Conservation (phyloP, 1,140 invertebrate species). For the Drosophila ananassae region DNA sequence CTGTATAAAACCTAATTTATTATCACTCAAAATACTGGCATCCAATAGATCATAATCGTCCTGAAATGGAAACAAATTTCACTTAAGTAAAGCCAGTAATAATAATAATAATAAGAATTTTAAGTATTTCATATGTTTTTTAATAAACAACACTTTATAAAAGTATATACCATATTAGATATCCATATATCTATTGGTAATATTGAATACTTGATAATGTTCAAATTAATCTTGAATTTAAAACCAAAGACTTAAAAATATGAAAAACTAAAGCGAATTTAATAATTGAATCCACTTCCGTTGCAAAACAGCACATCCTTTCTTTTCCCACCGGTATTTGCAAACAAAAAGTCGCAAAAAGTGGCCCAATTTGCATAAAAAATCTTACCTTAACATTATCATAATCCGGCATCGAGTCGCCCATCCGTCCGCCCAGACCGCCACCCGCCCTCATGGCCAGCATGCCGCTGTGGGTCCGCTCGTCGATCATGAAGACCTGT, state of each 20-base stretch:
- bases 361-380: conserved; percentile 65
- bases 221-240: too few relatives aligned
- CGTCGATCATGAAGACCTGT: conserved; percentile 84
- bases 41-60: conserved; percentile 81
- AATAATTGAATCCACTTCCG: too few relatives aligned
- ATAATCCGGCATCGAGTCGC: conserved; percentile 85
- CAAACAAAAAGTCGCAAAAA: conserved; percentile 3
- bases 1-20: conserved; percentile 84
- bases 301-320: conserved; percentile 53
- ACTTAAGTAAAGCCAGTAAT: neutral
- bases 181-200: too few relatives aligned
- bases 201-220: too few relatives aligned
- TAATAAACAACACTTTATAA: too few relatives aligned
- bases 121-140: too few relatives aligned
- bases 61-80: conserved; percentile 41
- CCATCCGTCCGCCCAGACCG: conserved; percentile 74
- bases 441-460: conserved; percentile 73
- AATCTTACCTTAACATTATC: conserved; percentile 86
- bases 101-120: too few relatives aligned
- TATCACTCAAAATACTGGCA: conserved; percentile 82
- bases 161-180: too few relatives aligned
- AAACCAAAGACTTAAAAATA: neutral
- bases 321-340: conserved; percentile 57
- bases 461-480: conserved; percentile 75
- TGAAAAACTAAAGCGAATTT: neutral